Conservation (phyloP, 2,113 vertebrate species). For the Seriola aureovittata region DNA sequence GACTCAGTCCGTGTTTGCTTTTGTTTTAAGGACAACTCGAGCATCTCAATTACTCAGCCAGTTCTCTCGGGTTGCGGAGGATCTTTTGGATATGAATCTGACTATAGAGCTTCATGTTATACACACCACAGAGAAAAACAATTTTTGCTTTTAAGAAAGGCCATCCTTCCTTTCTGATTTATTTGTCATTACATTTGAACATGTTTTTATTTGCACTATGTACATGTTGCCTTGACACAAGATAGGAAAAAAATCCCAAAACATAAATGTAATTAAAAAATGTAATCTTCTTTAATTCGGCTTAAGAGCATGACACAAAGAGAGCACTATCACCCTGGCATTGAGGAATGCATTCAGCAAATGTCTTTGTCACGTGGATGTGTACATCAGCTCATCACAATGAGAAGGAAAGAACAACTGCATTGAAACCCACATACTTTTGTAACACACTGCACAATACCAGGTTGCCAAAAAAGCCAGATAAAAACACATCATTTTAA, state of each 20-base stretch:
- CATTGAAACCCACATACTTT: constrained; percentile 53
- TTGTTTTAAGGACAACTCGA: constrained; percentile 49
- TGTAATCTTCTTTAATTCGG: constrained; percentile 29
- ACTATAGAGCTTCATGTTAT: constrained; percentile 4
- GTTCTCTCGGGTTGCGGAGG: constrained; percentile 27
- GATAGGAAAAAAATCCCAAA: constrained; percentile 54
- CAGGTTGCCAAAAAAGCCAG: constrained; percentile 64
- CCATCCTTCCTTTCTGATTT: constrained; percentile 63
- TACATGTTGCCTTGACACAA: constrained; percentile 78
- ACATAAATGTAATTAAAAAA: constrained; percentile 52
- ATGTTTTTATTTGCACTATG: constrained; percentile 80
- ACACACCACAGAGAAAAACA: constrained; percentile 44
- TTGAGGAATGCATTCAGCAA: constrained; percentile 44
- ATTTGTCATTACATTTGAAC: constrained; percentile 77
- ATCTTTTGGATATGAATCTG: constrained; percentile 14
- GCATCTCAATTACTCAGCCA: constrained; percentile 51
- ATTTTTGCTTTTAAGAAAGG: constrained; percentile 63
- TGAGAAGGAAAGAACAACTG: constrained; percentile 51
- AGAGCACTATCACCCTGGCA: constrained; percentile 62
- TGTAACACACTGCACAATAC: constrained; percentile 66
- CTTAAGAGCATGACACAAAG: constrained; percentile 67
- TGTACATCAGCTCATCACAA: constrained; percentile 56
- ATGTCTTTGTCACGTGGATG: constrained; percentile 35
- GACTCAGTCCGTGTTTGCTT: constrained; percentile 61
- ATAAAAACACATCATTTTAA: constrained; percentile 63